Base-by-base conservation (phyloP, 2,113 vertebrate species). In the Stercorarius parasiticus region DNA sequence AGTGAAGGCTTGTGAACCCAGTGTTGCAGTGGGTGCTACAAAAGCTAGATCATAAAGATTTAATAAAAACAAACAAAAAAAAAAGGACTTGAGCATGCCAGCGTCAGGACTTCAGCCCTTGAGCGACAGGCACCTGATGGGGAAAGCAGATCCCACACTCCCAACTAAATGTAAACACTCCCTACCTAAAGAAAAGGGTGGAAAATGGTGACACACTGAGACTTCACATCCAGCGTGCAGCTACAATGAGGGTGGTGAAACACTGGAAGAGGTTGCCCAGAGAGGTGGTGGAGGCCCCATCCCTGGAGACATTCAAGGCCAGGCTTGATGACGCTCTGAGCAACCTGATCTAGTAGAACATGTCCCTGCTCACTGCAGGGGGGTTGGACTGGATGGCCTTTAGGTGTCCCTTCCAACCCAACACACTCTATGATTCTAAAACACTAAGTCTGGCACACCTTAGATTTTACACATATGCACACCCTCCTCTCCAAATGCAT, bases 31-130 rank as follows among this genome's bases (percentile, higher is more conserved):
- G 43, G 55, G 59, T 5, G 17, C 17, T 30, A 42, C 15, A 62
- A 79, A 92, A 78, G 7, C 32, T 29, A 6, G 20, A 34, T 22
- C 13, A 26, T 13, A 38, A 36, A 64, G n/a, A 58, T 18, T 13
- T 10, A 36, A 58, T 10, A 62, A 80, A 23, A 29, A 16, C 17
- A 55, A 14, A 61, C 34, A 49, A 26, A 26, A 22, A 38, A 34
- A n/a, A 56, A 16, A 25, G 14, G 25, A 38, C 14, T 40, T 34
- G 6, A 6, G 67, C 20, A 53, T 42, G 5, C 0, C 0, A 18
- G 55, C 69, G 18, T 8, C 36, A 30, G n/a, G n/a, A 58, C 73
- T 82, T 86, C 34, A 62, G 19, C 50, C 40, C 79, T 73, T 50
- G 25, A 56, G 18, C 34, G 43, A 10, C 3, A 58, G 42, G 13